Base-by-base conservation (phyloP, 2,113 vertebrate species). In the Formicarius rufipectus region DNA sequence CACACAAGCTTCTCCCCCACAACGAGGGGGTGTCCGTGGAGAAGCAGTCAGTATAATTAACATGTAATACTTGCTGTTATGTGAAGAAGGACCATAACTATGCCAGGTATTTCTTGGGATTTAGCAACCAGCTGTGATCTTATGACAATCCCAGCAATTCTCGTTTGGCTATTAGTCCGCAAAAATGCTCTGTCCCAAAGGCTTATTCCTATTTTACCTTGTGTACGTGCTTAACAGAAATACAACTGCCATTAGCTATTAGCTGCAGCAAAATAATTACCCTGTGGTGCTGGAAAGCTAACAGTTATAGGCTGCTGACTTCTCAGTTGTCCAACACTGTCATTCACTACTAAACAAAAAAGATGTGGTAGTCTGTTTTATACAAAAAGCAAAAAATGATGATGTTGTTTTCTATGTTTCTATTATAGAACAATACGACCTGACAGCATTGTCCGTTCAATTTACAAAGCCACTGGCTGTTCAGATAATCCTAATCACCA, bases 391-490 rank as follows among this genome's bases (percentile, higher is more conserved):
- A 22, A 73, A 64, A 28, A 12, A 5, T 45, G 31, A 40, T 60
- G 47, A 82, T 84, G 5, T 68, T 95, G 37, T 33, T 69, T 42
- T 45, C 37, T 82, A 8, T 94, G 49, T 71, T 88, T 97, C 39
- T 95, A 9, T 97, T 96, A 21, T 82, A 99, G 99, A 98, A 99
- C 99, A 19, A 99, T 99, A 95, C 99, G 99, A 53, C 99, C 99
- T 45, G 99, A 99, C 94, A 99, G 99, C 7, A 95, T 98, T 14
- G 99, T 99, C 18, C 98, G 99, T 50, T 99, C 99, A 3, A 99
- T 99, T 96, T 99, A 99, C 98, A 99, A 99, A 98, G 99, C 99
- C 21, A 99, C 99, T 0, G 99, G 99, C 88, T 99, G 99, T 94
- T 98, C 98, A 1, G 99, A 99, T 94, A 99, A 99, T 93, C 94